These are phyloP conservation scores for Macropis europaea DNA, from an alignment of 2,888 invertebrate genomes.

Conservation along the genomic window DNA sequence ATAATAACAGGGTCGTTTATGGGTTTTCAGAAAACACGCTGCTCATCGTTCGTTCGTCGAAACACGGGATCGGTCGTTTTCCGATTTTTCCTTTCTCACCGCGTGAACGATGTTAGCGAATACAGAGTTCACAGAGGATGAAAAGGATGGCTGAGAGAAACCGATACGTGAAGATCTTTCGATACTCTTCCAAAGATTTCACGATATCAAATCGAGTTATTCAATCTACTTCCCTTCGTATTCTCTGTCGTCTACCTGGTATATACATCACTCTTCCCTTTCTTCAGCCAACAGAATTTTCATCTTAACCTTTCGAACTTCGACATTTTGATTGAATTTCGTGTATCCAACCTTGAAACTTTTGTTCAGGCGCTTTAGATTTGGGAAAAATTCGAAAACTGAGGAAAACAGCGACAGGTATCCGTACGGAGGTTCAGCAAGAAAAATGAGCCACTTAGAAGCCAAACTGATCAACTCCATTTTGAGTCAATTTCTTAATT, in stretches of 20 bases:
- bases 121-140: not conserved
- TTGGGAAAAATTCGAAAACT: too few species aligned
- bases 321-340: not conserved
- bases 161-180: slow-evolving; percentile 2
- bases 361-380: too few species aligned
- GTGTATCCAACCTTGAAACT: not conserved
- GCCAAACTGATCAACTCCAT: too few species aligned
- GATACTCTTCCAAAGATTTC: not conserved
- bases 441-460: too few species aligned
- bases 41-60: not conserved
- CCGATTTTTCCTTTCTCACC: not conserved
- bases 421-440: too few species aligned
- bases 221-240: not conserved
- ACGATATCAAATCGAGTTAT: slow-evolving; percentile 1
- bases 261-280: not conserved
- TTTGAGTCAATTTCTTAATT: too few species aligned
- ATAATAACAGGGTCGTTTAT: too few species aligned
- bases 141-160: not conserved
- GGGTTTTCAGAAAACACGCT: not conserved
- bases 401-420: too few species aligned
- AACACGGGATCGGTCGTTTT: not conserved
- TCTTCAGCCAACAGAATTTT: not conserved
- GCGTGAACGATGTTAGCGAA: not conserved
- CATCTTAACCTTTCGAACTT: not conserved
- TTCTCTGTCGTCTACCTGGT: not conserved